These are phyloP conservation scores for Delphinus delphis DNA, from an alignment of 2,113 vertebrate genomes.

Conservation along the genomic window DNA sequence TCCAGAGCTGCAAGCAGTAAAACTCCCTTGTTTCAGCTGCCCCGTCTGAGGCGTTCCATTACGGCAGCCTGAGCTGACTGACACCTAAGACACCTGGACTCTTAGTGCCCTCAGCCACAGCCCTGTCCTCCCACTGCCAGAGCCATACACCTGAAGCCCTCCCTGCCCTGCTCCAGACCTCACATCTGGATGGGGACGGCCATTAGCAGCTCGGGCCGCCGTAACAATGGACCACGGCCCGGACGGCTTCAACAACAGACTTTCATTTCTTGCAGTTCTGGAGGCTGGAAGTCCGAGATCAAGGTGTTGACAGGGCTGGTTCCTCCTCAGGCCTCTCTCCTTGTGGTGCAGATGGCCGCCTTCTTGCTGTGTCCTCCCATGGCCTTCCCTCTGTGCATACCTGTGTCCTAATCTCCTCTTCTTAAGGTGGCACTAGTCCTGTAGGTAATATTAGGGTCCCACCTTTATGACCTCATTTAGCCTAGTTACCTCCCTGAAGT, in stretches of 20 bases:
- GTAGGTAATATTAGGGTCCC: neutral
- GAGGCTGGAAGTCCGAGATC: neutral
- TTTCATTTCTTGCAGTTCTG: neutral
- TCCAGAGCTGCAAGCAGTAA: no score
- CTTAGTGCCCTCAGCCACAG: neutral
- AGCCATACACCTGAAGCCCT: neutral
- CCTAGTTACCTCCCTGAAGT: no score
- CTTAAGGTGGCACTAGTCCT: neutral
- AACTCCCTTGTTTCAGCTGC: no score
- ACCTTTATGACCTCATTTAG: no score
- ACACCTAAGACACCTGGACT: no score
- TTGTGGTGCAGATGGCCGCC: accelerated
- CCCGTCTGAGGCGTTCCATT: no score
- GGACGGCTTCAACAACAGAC: no score
- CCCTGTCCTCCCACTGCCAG: accelerated
- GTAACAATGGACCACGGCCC: accelerated
- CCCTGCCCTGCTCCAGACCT: neutral
- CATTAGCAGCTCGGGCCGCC: no score
- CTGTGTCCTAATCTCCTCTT: neutral
- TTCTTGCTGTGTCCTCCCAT: neutral
- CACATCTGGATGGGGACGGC: no score
- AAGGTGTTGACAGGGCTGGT: neutral
- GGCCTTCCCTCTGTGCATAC: neutral
- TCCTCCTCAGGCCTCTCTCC: neutral
- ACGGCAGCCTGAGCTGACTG: no score